phyloP scores from a whole-genome alignment of 2,888 invertebrate genomes.

The Anticlea derivata region DNA sequence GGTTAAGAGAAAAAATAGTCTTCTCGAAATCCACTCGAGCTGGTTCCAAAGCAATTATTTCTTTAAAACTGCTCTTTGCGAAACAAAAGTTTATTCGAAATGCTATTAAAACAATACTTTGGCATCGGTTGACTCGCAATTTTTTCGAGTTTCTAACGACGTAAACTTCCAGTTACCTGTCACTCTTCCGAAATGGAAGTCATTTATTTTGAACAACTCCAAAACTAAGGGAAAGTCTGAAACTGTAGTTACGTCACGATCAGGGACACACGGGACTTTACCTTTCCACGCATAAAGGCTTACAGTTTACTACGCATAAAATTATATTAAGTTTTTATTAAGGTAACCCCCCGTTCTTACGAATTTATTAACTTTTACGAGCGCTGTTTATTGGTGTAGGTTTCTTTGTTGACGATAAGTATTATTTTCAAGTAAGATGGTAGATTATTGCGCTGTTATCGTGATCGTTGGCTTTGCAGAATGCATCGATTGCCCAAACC shows the following conservation, averaged over 20 bases:
- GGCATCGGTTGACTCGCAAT: conserved; percentile 42
- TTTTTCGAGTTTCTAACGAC: conserved; percentile 59
- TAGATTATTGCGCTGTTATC: conserved; percentile 3
- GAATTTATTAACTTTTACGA: conserved; percentile 39
- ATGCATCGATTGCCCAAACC: conserved; percentile 1
- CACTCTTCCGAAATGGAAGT: conserved; percentile 63
- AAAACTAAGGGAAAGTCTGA: conserved; percentile 62
- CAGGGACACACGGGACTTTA: conserved; percentile 37
- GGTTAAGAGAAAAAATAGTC: conserved; percentile 30
- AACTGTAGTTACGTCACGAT: conserved; percentile 61
- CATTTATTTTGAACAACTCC: conserved; percentile 68
- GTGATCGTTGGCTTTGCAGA: neutral
- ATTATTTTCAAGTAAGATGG: conserved; percentile 10
- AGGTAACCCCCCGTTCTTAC: conserved; percentile 34
- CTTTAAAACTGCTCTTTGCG: conserved; percentile 37
- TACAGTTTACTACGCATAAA: conserved; percentile 39
- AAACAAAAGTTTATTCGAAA: conserved; percentile 44
- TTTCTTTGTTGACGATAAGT: conserved; percentile 32
- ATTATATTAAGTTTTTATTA: conserved; percentile 41
- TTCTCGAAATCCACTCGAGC: conserved; percentile 22
- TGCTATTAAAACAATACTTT: conserved; percentile 50
- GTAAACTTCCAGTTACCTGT: conserved; percentile 61
- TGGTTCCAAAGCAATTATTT: conserved; percentile 41
- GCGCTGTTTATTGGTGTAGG: conserved; percentile 34
- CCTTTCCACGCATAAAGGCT: conserved; percentile 33